phyloP scores from a whole-genome alignment of 2,113 vertebrate genomes.

The Smithornis capensis region DNA sequence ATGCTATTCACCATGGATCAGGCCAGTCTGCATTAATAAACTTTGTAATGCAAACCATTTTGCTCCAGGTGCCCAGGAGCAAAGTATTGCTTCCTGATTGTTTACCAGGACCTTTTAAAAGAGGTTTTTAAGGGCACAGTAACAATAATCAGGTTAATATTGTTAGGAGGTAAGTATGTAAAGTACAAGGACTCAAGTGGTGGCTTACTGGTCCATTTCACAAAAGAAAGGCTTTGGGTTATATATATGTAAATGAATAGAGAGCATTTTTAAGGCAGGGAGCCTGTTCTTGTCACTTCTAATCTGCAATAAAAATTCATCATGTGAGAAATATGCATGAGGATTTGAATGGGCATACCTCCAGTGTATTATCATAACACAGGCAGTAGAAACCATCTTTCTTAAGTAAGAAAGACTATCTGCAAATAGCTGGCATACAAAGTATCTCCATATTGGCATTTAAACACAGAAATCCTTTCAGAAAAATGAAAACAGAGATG shows the following conservation, averaged over 20 bases:
- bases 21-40: not conserved
- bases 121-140: not conserved
- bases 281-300: slow-evolving; percentile 37
- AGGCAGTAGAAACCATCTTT: slow-evolving; percentile 5
- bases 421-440: not conserved
- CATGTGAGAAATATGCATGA: slow-evolving; percentile 43
- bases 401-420: not conserved
- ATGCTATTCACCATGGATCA: not conserved
- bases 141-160: not conserved
- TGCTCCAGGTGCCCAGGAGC: not conserved
- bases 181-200: not conserved
- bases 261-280: slow-evolving; percentile 27
- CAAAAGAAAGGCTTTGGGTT: not conserved
- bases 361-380: slow-evolving; percentile 7
- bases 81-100: not conserved
- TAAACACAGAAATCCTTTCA: not conserved
- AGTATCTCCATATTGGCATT: not conserved
- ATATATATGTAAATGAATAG: slow-evolving; percentile 48
- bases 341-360: slow-evolving; percentile 1
- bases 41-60: not conserved
- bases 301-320: slow-evolving; percentile 49
- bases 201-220: slow-evolving; percentile 1
- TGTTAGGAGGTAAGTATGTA: not conserved
- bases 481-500: not conserved
- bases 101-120: not conserved